phyloP scores from a whole-genome alignment of 2,113 vertebrate species.

The Notechis scutatus region DNA sequence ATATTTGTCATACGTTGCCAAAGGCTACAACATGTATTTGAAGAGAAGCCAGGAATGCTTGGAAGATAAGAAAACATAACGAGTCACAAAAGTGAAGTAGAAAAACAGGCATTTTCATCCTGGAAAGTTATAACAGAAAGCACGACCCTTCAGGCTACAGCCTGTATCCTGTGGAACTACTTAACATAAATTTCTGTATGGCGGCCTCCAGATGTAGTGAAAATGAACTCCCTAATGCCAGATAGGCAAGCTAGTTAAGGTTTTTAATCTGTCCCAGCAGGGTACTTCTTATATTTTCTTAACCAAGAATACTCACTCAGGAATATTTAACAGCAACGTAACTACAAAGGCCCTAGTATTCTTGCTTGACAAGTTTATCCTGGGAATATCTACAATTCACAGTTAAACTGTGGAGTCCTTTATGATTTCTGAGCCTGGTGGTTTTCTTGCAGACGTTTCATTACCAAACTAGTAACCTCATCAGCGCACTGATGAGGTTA shows the following conservation, averaged over 20 bases:
- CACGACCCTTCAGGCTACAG: neutral
- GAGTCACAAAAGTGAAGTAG: neutral
- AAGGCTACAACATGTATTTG: conserved; percentile 13
- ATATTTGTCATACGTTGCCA: neutral
- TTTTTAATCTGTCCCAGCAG: neutral
- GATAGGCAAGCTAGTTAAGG: neutral
- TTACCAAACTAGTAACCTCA: too few relatives aligned
- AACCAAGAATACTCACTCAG: neutral
- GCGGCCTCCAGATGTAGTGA: neutral
- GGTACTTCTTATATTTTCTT: neutral
- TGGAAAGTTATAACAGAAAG: conserved; percentile 3
- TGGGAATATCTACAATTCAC: neutral
- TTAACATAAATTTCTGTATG: neutral
- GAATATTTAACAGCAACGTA: neutral
- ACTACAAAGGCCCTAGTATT: neutral
- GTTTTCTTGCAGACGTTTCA: too few relatives aligned
- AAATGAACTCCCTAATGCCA: neutral
- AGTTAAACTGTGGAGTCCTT: neutral
- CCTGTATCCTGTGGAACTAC: neutral
- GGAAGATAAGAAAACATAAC: neutral
- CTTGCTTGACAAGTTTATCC: neutral
- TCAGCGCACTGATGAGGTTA: neutral
- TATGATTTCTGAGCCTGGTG: neutral
- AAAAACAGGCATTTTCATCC: conserved; percentile 6
- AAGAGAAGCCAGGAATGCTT: conserved; percentile 5